Percentiles rank a stretch among this genome's conserved stretches.
phyloP scores from a whole-genome alignment of 2,888 invertebrate genomes.

The Lithophane socia region DNA sequence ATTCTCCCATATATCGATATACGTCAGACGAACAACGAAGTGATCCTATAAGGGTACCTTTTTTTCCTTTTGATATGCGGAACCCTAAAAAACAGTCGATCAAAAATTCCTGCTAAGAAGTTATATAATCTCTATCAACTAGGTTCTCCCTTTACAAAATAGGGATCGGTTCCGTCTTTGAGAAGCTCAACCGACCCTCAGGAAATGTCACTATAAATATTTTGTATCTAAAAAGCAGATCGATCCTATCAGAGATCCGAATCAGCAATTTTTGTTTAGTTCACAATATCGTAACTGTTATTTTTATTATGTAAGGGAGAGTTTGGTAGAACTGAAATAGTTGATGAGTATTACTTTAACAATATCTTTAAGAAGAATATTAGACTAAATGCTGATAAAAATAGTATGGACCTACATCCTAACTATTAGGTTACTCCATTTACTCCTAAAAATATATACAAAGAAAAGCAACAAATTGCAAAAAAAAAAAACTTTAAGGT shows the following conservation, averaged over 20 bases:
- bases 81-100: not conserved
- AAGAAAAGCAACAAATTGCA: not conserved
- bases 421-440: not conserved
- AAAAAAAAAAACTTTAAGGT: not conserved
- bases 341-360: not conserved
- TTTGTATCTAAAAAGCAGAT: slow-evolving; percentile 15
- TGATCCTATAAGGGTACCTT: too few species aligned
- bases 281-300: not conserved
- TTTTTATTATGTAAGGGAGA: not conserved
- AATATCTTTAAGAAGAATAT: not conserved
- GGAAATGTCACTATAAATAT: slow-evolving; percentile 34
- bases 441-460: not conserved
- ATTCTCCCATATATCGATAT: too few species aligned
- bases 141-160: too few species aligned
- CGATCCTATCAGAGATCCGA: not conserved
- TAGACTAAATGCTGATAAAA: not conserved
- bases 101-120: not conserved
- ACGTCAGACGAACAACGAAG: too few species aligned
- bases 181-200: not conserved
- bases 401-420: not conserved
- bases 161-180: not conserved
- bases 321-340: slow-evolving; percentile 5
- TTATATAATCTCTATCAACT: not conserved
- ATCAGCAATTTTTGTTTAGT: slow-evolving; percentile 21
- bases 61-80: too few species aligned